phyloP scores from a whole-genome alignment of 2,113 vertebrate genomes.

The Eudorcas thomsonii region DNA sequence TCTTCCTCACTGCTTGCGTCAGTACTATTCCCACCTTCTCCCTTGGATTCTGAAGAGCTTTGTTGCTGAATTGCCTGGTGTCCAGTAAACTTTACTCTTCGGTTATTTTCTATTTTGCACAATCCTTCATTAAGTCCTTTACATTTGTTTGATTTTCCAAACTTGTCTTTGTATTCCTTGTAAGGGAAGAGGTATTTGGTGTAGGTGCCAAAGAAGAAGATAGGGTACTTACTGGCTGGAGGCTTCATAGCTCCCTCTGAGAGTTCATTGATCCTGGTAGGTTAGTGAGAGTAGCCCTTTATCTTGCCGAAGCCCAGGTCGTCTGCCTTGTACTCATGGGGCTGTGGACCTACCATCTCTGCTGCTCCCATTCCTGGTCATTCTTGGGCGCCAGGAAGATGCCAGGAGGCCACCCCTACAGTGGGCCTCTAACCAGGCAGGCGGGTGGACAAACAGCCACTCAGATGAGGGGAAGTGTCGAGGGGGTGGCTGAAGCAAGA shows the following conservation, averaged over 20 bases:
- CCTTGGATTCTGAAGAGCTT: not conserved
- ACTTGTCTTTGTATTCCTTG: not conserved
- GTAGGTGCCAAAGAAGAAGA: not conserved
- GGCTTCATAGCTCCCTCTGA: not conserved
- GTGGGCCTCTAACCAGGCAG: not conserved
- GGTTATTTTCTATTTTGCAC: not conserved
- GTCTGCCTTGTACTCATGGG: constrained; percentile 93
- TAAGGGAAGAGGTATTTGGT: not conserved
- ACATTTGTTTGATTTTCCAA: not conserved
- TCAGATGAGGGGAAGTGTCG: constrained; percentile 35
- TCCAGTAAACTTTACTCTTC: not conserved
- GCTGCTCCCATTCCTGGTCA: not conserved
- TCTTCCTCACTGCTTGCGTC: not conserved
- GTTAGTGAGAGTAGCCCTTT: constrained; percentile 96
- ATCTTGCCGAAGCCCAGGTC: constrained; percentile 95
- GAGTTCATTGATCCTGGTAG: constrained; percentile 81
- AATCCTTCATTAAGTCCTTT: not conserved
- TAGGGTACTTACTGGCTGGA: not conserved
- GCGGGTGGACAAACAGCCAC: not conserved
- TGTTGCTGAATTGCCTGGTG: not conserved
- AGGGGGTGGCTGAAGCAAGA: not conserved
- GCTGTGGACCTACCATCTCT: constrained; percentile 83
- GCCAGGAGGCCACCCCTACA: constrained; percentile 14
- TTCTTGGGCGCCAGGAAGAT: constrained; percentile 30
- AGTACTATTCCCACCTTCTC: not conserved